phyloP scores from a whole-genome alignment of 2,113 vertebrate genomes.

The Myrmecobius fasciatus region DNA sequence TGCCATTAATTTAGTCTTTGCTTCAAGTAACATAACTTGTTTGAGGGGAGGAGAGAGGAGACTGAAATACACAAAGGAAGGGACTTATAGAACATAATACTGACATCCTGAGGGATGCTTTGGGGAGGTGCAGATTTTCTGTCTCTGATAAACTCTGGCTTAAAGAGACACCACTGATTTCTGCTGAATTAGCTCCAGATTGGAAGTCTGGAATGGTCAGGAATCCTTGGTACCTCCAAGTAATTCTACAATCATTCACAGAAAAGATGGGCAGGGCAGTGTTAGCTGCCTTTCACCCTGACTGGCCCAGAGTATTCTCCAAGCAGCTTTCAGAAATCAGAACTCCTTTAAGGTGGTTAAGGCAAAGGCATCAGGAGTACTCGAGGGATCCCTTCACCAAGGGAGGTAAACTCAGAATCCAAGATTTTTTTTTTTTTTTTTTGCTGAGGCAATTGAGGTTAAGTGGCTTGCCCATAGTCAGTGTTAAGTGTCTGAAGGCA shows the following conservation, averaged over 20 bases:
- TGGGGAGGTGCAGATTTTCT: background rate
- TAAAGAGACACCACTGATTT: background rate
- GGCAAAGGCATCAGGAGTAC: background rate
- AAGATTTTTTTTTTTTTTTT: background rate
- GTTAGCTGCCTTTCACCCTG: background rate
- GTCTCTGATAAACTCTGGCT: background rate
- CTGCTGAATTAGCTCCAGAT: background rate
- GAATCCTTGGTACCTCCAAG: background rate
- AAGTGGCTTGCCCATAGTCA: too few relatives aligned
- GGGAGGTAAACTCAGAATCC: background rate
- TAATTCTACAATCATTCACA: background rate
- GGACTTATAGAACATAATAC: background rate
- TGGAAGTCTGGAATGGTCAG: background rate
- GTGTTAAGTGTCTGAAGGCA: too few relatives aligned
- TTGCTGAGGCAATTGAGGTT: too few relatives aligned
- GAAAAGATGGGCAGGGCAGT: background rate
- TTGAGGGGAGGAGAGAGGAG: background rate
- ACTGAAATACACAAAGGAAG: background rate
- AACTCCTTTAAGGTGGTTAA: background rate
- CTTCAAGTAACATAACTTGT: background rate
- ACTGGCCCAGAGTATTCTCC: background rate
- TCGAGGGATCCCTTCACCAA: background rate
- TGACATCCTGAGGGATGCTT: background rate
- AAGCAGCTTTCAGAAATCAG: background rate
- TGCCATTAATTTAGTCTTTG: slow-evolving; percentile 2